Evolutionary conservation across 92 coral and sea anemone species (phyloP).

Genomic region (Parazoanthus swiftii): DNA sequence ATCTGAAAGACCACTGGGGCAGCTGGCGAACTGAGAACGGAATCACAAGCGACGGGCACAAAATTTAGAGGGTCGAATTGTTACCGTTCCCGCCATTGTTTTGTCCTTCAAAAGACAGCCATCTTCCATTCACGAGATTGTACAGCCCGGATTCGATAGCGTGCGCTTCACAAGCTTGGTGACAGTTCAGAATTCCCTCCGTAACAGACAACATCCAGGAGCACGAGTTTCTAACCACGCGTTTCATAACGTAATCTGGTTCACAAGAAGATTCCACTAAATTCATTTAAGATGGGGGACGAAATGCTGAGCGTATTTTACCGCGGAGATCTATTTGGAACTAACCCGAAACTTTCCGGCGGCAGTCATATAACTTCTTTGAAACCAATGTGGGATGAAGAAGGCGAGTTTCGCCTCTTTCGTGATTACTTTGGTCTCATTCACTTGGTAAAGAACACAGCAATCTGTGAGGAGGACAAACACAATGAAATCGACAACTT

Average conservation of each 20-base stretch:
- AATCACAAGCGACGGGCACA: slow-evolving; percentile 53
- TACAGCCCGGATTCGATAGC: slow-evolving; percentile 47
- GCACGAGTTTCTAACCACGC: slow-evolving; percentile 27
- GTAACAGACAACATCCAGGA: not conserved
- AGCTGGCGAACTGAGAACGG: slow-evolving; percentile 62
- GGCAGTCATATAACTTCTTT: slow-evolving; percentile 66
- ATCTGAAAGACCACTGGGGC: slow-evolving; percentile 60
- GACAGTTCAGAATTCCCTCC: not conserved
- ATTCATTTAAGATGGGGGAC: slow-evolving; percentile 84
- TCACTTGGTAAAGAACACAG: slow-evolving; percentile 84
- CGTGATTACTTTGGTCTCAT: slow-evolving; percentile 98
- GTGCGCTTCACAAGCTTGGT: not conserved
- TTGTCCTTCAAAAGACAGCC: slow-evolving; percentile 31
- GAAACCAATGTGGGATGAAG: slow-evolving; percentile 77
- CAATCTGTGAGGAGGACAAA: slow-evolving; percentile 62
- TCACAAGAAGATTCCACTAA: slow-evolving; percentile 9
- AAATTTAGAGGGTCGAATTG: slow-evolving; percentile 49
- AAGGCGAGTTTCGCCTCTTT: slow-evolving; percentile 91
- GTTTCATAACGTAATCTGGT: not conserved
- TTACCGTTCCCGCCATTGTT: slow-evolving; percentile 27
- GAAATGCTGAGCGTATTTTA: slow-evolving; percentile 96
- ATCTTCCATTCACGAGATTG: slow-evolving; percentile 55
- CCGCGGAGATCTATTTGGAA: slow-evolving; percentile 85
- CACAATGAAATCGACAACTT: slow-evolving; percentile 63
- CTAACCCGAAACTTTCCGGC: slow-evolving; percentile 75